Percentiles rank a stretch among this genome's conserved stretches.
Conservation (phyloP, 2,888 invertebrate genomes). For the Mycalesis mineus region DNA sequence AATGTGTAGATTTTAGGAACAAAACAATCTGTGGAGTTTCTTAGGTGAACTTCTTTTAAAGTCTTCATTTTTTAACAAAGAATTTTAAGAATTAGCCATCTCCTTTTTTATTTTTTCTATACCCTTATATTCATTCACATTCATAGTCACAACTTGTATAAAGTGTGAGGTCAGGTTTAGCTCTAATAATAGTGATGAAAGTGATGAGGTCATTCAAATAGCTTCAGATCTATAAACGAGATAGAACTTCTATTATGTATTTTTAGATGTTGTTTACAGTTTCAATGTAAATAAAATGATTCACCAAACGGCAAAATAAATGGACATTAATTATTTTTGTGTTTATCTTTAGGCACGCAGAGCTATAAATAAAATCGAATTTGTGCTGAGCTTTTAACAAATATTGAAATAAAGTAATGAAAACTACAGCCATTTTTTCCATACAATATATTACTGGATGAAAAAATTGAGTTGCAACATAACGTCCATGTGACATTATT, state of each 20-base stretch:
- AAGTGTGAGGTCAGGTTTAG: too few relatives aligned
- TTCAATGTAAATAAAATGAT: slow-evolving; percentile 1
- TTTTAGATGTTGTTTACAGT: not conserved
- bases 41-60: too few relatives aligned
- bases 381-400: not conserved
- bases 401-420: not conserved
- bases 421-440: not conserved
- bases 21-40: slow-evolving; percentile 25
- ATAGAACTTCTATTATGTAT: not conserved
- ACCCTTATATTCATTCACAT: too few relatives aligned
- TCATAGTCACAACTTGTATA: too few relatives aligned
- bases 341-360: not conserved
- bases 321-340: not conserved
- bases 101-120: too few relatives aligned
- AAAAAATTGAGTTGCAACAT: too few relatives aligned
- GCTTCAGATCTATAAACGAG: not conserved
- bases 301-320: slow-evolving; percentile 1
- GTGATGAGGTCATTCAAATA: not conserved
- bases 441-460: too few relatives aligned
- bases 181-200: too few relatives aligned
- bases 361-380: not conserved
- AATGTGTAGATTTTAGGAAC: slow-evolving; percentile 35
- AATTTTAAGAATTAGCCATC: too few relatives aligned
- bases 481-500: too few relatives aligned
- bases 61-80: too few relatives aligned